Evolutionary conservation across 37 sponge, comb jelly and placozoan genomes (phyloP).

Genomic region (Aplysina aerophoba): DNA sequence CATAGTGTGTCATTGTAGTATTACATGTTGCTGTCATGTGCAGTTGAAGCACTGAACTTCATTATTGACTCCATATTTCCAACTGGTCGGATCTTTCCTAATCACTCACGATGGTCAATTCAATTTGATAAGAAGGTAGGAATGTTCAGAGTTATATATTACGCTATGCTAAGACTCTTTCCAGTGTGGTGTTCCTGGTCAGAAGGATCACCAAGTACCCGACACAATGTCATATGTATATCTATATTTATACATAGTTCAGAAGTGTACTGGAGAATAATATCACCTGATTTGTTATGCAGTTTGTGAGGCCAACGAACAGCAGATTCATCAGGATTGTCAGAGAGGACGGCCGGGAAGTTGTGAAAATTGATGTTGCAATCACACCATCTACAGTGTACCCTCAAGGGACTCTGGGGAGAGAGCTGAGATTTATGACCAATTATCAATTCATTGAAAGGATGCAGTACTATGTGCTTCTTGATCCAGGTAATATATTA

Average conservation of each 20-base stretch:
- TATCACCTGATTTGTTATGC: not conserved
- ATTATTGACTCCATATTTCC: not conserved
- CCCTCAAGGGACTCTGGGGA: not conserved
- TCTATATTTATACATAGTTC: no score
- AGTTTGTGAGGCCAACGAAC: constrained; percentile 23
- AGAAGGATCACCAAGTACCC: no score
- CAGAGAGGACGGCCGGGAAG: not conserved
- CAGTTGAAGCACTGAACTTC: constrained; percentile 9
- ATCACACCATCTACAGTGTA: not conserved
- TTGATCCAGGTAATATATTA: constrained; percentile 31
- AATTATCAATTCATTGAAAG: not conserved
- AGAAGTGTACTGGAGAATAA: no score
- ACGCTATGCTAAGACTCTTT: no score
- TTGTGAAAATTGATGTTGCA: constrained; percentile 3
- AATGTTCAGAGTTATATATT: not conserved
- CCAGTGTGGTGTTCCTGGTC: no score
- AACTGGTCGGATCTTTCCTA: not conserved
- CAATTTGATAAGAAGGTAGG: not conserved
- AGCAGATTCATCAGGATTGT: constrained; percentile 9
- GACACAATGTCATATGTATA: no score
- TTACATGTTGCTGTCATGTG: not conserved
- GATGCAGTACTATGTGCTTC: not conserved
- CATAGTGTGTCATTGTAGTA: no score
- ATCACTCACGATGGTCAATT: not conserved
- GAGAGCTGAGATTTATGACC: not conserved